Evolutionary conservation across 2,888 invertebrate genomes (phyloP), one percentile per base, ranked within the genome.

Genomic region (Archips xylosteana): DNA sequence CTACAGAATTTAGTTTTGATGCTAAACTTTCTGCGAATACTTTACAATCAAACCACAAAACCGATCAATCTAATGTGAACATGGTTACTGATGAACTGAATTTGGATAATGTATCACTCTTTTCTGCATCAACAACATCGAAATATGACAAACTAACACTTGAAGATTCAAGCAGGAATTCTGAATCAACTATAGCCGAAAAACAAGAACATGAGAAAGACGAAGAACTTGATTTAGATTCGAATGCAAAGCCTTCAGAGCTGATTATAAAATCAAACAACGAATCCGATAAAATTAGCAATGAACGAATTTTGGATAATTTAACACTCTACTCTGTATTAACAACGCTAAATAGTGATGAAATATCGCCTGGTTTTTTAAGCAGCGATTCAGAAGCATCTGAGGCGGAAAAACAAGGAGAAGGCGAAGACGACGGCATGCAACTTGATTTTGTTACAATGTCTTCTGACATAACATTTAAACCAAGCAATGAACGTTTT

Each of bases 21-120:
- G 23, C 23, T 10, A 62, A 62, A 54, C 51, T 45, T 62, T 45
- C 71, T 10, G 45, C 54, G 34, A 61, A 51, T 42, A 23, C 9
- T 45, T 47, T 54, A 5, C 23, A 45, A 36, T 36, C 66, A n/a
- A 45, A 72, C 36, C 42, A 10, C 45, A 3, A 51, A 4, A 63
- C 3, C 10, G 34, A 13, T 42, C 51, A 42, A 45, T n/a, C 42
- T 23, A 62, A 9, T 45, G 4, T 45, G 6, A 39, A 61, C 12
- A 60, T n/a, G n/a, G 1, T 49, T 51, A 15, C 6, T 34, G n/a
- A 60, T 23, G 34, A 23, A 34, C 23, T 5, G 4, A 12, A 15
- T n/a, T 70, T 47, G 34, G 63, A 15, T 34, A 34, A 6, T 15
- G 6, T 15, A 2, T n/a, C 15, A 54, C 15, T 23, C 9, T 15